Base-by-base conservation (phyloP, 2,888 invertebrate species). In the Hypomecis punctinalis region DNA sequence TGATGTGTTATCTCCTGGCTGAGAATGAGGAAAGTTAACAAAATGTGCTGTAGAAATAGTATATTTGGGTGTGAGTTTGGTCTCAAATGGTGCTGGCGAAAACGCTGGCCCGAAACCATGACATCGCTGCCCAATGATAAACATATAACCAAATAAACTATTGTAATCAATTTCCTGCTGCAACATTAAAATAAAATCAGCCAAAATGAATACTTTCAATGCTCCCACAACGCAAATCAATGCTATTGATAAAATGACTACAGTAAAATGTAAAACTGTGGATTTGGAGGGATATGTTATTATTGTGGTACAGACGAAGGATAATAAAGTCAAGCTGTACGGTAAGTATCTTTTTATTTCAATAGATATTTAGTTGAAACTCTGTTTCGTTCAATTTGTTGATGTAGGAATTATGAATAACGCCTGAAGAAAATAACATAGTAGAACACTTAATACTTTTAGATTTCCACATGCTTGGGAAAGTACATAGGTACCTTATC, bases 221-320 rank as follows among this genome's bases (percentile, higher is more conserved):
- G 91, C 90, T 23, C 92, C 93, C 5, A 92, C 91, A 4, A 91
- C 92, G 69, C 92, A 92, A 76, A 92, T 93, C 67, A 93, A 89
- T 74, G 81, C 93, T 35, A 86, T 93, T 66, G 91, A 91, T 70
- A 93, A 92, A 81, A 85, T 90, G 86, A 93, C 92, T 73, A 92
- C 93, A 63, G 93, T 93, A 40, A 93, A 93, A 81, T 91, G 91
- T 71, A 93, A 93, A 81, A 90, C 92, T 93, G 97, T 98, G 85
- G 98, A 98, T 94, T 94, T 98, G 86, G 97, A 98, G 83, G 98
- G 98, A 84, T 98, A 98, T 93, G 98, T 98, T 85, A 98, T 98
- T 87, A 98, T 98, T 85, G 94, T 98, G 86, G 97, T 98, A 76
- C 98, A 98, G 93, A 97, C 97, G 83, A 97, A 97, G 90, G 98